These are phyloP conservation scores for Eulemur albifrons DNA, from an alignment of 2,797 vertebrate genomes.

Conservation along the genomic window DNA sequence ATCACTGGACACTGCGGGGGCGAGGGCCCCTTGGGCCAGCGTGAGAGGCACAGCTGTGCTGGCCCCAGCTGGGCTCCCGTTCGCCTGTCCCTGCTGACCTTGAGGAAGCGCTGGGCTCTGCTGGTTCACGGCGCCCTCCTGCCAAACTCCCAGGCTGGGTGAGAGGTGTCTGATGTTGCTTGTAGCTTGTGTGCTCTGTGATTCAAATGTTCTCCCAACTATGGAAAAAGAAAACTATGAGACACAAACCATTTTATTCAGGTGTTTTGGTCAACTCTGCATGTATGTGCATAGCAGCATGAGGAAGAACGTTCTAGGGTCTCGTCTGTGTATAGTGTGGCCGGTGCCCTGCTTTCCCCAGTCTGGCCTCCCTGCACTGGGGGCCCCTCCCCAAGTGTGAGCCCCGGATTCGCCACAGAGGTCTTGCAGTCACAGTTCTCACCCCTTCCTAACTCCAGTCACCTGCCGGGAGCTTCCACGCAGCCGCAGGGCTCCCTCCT, in stretches of 20 bases:
- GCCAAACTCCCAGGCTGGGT: background rate
- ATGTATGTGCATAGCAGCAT: background rate
- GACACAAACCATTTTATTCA: too few species aligned
- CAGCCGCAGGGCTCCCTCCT: too few species aligned
- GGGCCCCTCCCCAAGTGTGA: background rate
- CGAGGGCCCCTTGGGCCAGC: too few species aligned
- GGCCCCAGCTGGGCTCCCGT: accelerated
- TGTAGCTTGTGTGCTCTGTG: background rate
- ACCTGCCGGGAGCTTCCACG: background rate
- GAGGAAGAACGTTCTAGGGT: background rate
- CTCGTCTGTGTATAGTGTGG: background rate
- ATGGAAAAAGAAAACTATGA: background rate
- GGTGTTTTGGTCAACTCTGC: too few species aligned
- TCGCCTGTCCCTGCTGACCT: background rate
- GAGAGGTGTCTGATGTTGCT: too few species aligned
- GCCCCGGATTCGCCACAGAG: too few species aligned
- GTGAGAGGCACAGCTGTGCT: background rate
- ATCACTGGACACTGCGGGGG: background rate
- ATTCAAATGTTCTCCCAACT: background rate
- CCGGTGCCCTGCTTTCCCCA: background rate
- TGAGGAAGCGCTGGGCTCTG: background rate
- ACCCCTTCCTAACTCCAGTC: background rate
- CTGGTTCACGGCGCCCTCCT: too few species aligned
- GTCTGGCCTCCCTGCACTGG: background rate
- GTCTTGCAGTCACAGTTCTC: background rate